Evolutionary conservation across 53 echinoderm and acorn worm genomes (phyloP), one percentile per base, ranked within the genome.

Genomic region (Arbacia lixula): DNA sequence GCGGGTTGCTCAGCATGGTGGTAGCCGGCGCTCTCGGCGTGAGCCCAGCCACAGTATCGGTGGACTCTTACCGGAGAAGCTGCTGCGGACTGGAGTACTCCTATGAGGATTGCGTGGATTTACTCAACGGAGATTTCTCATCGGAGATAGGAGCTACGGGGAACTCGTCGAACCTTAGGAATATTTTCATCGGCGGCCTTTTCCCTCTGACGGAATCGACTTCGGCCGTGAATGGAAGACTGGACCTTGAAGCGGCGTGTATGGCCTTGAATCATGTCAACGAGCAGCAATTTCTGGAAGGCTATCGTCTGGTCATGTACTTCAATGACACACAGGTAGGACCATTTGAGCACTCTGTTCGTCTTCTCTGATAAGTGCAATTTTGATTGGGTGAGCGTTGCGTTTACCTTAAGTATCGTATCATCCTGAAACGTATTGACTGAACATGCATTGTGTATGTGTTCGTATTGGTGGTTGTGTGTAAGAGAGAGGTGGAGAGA

Each of bases 241-340:
- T 91, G 41, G 93, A 96, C 72, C 68, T 91, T 12, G 85, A 91
- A 76, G 96, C 93, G 12, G 96, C 96, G 1, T 93, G 93, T 46
- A 67, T 96, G 74, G 96, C 96, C 11, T 71, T 96, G 3, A 93
- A 96, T 46, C 88, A 93, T 28, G 91, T 96, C 31, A 96, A 96
- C 67, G 33, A 69, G 35, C 86, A 89, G 83, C 88, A 87, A 42
- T 89, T 93, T 61, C 80, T 96, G 12, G 82, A 87, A 6, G 93
- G 89, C 6, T 85, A 96, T 85, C 87, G 85, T 14, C 66, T 96
- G 56, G 76, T 93, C 19, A 93, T 96, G 93, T 96, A 96, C 85
- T 93, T 82, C 87, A 96, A 96, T 61, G 96, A 96, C 39, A 93
- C 93, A 5, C 96, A 93, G 93, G 96, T 96, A 89, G 78, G 84